Evolutionary conservation across 2,797 vertebrate genomes (phyloP), one percentile per base, ranked within the genome.

Genomic region (Stomatorhinus walkeri): DNA sequence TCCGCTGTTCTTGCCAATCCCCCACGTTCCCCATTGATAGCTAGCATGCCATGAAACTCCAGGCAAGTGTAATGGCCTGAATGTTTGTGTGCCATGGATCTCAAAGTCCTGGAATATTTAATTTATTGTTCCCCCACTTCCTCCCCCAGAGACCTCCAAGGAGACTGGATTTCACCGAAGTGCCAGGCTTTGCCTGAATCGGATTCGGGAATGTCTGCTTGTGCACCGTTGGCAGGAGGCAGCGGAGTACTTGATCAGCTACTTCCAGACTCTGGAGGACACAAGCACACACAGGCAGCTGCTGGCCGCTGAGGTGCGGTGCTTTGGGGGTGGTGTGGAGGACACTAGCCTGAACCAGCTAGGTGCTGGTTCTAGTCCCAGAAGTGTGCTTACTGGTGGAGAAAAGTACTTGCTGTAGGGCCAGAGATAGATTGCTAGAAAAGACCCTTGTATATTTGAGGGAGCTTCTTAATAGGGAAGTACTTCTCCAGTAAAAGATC

Each of bases 181-280:
- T 8, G 94, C 94, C 79, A 93, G 93, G 43, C 52, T 76, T 0
- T 99, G 97, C 92, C 93, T 98, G 88, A 91, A 89, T 88, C 93
- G 91, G 7, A 95, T 98, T 89, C 95, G 95, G 88, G 95, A 97
- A 88, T 97, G 97, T 0, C 89, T 99, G 92, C 93, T 97, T 52
- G 96, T 94, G 90, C 96, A 97, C 16, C 95, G 95, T 22, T 99
- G 98, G 98, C 91, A 95, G 54, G 95, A 94, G 6, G 98, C 98
- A 72, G 95, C 96, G 0, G 94, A 95, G 9, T 97, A 96, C 88
- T 95, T 98, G 94, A 91, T 91, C 0, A 95, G 89, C 90, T 98
- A 96, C 87, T 0, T 94, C 2, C 97, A 98, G 90, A 90, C 92
- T 0, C 87, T 99, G 84, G 96, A 98, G 56, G 94, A 96, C 32